phyloP scores from a whole-genome alignment of 2,888 invertebrate genomes.

The Chaetogeoica ovagalla region DNA sequence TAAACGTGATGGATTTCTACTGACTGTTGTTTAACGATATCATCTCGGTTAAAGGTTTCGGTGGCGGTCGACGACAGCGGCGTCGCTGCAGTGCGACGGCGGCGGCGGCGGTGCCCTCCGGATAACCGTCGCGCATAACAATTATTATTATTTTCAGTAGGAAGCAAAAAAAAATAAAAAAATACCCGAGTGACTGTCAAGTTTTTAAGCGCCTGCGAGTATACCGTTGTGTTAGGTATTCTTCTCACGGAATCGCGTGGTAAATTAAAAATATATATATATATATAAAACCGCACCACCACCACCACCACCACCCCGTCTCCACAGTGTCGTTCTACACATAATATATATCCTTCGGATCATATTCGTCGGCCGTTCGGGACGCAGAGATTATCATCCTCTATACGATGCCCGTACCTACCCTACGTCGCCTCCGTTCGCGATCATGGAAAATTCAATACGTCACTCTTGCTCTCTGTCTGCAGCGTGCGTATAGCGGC shows the following conservation, averaged over 20 bases:
- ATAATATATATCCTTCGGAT: not conserved
- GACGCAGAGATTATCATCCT: conserved; percentile 30
- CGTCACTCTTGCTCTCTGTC: not conserved
- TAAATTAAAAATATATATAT: conserved; percentile 42
- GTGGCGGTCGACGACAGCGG: not conserved
- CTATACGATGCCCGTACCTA: not conserved
- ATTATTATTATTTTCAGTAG: conserved; percentile 38
- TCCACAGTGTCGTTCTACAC: no score
- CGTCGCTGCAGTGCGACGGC: no score
- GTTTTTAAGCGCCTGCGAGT: conserved; percentile 47
- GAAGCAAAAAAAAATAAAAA: conserved; percentile 19
- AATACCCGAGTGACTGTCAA: conserved; percentile 32
- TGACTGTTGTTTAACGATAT: conserved; percentile 11
- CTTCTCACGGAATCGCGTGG: conserved; percentile 18
- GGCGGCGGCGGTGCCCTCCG: not conserved
- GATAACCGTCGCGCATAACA: conserved; percentile 44
- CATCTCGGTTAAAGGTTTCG: conserved; percentile 13
- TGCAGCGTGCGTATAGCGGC: no score
- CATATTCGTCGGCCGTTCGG: conserved; percentile 16
- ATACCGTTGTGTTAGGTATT: conserved; percentile 33
- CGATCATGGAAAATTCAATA: conserved; percentile 10
- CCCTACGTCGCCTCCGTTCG: not conserved
- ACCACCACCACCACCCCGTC: not conserved
- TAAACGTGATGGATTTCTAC: conserved; percentile 34
- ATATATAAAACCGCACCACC: conserved; percentile 2